Base-by-base conservation (phyloP, 2,113 vertebrate species). In the Eurystomus gularis region DNA sequence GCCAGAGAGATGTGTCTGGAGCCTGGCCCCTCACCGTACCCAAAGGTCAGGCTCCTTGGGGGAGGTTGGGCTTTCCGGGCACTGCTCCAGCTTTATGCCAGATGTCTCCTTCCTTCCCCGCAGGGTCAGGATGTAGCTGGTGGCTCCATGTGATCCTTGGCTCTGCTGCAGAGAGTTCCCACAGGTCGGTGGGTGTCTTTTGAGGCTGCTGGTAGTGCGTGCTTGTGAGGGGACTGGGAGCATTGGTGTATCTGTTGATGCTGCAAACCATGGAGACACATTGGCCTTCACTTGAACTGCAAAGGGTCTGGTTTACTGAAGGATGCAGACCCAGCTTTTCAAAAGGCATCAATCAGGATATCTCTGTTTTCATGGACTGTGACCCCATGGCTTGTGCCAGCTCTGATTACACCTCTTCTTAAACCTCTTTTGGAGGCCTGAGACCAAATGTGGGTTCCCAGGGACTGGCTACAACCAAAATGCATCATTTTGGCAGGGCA, bases 21-120 rank as follows among this genome's bases (percentile, higher is more conserved):
- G 35, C 39, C 29, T 0, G 0, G 24, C 23, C 26, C 35, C 24
- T 72, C 0, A 0, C 24, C 7, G 1, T 61, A 68, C 19, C 42
- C 15, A 40, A 82, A 80, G 8, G 25, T 90, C 79, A 83, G 33
- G 23, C 31, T 7, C 28, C 18, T 88, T 2, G 2, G 0, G 0
- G 55, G 35, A 80, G 28, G 33, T 3, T 54, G 35, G 26, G 39
- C 51, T 86, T 33, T 84, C 35, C 66, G 58, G 48, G 33, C 57
- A 16, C 17, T 23, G 49, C 20, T 88, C 58, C 49, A 75, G 33
- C 60, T 78, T 78, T 62, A 37, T 35, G 48, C 46, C 94, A 84
- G 64, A 78, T 86, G 71, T 68, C 37, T 75, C 35, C 19, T 66
- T 37, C 61, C 64, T 52, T 82, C 40, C 25, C 57, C 1, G 1